Percentiles rank a stretch among this genome's conserved stretches.
These are phyloP conservation scores for Myathropa florea DNA, from an alignment of 2,888 invertebrate genomes.

Conservation along the genomic window DNA sequence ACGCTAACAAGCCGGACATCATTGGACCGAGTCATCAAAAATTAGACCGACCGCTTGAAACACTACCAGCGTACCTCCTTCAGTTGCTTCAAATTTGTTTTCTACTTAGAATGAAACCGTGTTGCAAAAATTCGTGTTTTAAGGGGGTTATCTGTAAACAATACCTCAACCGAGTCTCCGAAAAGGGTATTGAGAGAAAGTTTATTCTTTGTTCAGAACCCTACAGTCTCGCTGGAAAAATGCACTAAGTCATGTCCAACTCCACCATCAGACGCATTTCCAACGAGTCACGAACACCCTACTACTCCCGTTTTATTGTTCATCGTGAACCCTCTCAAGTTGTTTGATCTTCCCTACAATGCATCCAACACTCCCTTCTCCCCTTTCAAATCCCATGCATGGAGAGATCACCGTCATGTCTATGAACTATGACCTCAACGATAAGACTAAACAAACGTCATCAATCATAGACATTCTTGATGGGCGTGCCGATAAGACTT, in stretches of 20 bases:
- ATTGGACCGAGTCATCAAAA: too few species aligned
- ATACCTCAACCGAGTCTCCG: too few species aligned
- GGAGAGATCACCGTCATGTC: conserved; percentile 10
- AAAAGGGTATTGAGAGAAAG: too few species aligned
- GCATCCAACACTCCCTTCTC: not conserved
- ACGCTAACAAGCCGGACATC: too few species aligned
- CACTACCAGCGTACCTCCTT: too few species aligned
- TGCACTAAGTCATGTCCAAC: not conserved
- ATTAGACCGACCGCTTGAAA: too few species aligned
- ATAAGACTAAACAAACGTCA: conserved; percentile 44
- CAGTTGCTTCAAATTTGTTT: too few species aligned
- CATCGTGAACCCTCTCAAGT: not conserved
- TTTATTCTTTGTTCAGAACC: not conserved
- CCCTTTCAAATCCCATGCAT: not conserved
- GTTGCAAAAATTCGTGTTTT: too few species aligned
- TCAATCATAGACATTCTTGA: conserved; percentile 58
- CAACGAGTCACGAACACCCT: not conserved
- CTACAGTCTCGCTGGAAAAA: not conserved
- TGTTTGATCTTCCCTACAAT: not conserved
- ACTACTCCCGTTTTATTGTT: not conserved
- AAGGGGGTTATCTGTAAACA: too few species aligned
- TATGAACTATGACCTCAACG: conserved; percentile 50
- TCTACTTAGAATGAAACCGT: too few species aligned
- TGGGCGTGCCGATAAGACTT: conserved; percentile 51
- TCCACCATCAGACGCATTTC: not conserved